Percentiles rank a stretch among this genome's conserved stretches.
phyloP scores from a whole-genome alignment of 2,888 invertebrate species.

The Ephialtes manifestator region DNA sequence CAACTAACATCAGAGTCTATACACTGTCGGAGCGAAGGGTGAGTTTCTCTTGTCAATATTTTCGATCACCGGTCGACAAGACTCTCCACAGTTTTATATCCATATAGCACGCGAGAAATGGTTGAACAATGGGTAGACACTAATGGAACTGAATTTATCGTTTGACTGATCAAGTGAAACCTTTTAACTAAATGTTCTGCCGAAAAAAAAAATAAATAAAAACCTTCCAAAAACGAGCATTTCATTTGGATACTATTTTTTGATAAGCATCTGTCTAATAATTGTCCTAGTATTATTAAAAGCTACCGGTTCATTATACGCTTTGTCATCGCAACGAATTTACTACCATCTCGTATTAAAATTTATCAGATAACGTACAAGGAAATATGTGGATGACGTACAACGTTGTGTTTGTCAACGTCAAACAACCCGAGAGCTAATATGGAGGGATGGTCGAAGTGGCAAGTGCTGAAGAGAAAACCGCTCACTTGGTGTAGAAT shows the following conservation, averaged over 20 bases:
- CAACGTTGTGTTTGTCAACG: not conserved
- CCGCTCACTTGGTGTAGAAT: not conserved
- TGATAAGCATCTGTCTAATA: not conserved
- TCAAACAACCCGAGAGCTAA: not conserved
- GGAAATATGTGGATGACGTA: not conserved
- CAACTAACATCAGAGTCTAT: not conserved
- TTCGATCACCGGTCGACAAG: not conserved
- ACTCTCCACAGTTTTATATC: not conserved
- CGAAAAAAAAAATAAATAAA: not conserved
- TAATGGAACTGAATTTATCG: conserved; percentile 19
- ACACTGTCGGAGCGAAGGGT: not conserved
- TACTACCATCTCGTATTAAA: not conserved
- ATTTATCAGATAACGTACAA: not conserved
- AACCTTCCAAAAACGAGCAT: not conserved
- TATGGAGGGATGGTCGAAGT: not conserved
- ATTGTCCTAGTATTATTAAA: not conserved
- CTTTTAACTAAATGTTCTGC: not conserved
- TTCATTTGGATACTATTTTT: not conserved
- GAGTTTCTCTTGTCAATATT: not conserved
- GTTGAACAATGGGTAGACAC: not conserved
- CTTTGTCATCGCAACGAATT: not conserved
- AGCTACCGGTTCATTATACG: not conserved
- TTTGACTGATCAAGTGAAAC: not conserved
- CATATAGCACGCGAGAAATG: not conserved
- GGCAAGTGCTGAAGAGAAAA: not conserved